Conservation (phyloP, 1,140 invertebrate genomes). For the Zaprionus lachaisei region DNA sequence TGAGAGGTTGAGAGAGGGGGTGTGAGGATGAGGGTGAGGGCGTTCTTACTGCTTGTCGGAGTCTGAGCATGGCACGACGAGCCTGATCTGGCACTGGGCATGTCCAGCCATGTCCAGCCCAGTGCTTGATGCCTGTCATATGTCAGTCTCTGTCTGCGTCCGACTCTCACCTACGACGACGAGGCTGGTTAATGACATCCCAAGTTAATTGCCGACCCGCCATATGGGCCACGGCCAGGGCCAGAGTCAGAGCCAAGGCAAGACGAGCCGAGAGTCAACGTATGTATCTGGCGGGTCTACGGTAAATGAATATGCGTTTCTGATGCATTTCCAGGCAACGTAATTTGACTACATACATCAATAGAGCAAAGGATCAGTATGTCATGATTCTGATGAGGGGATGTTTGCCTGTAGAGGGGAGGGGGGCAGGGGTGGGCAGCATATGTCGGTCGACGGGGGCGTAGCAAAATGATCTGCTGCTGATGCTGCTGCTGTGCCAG, state of each 20-base stretch:
- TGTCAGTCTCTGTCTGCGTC: slow-evolving; percentile 63
- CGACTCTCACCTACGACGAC: slow-evolving; percentile 67
- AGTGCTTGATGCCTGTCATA: slow-evolving; percentile 78
- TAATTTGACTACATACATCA: slow-evolving; percentile 80
- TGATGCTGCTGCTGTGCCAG: slow-evolving; percentile 21
- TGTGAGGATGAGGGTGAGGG: slow-evolving; percentile 56
- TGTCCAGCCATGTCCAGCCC: slow-evolving; percentile 30
- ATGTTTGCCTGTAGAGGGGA: background rate
- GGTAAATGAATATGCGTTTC: slow-evolving; percentile 69
- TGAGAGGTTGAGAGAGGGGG: slow-evolving; percentile 33
- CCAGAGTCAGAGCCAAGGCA: slow-evolving; percentile 1
- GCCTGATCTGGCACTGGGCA: slow-evolving; percentile 47
- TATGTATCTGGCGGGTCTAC: slow-evolving; percentile 32
- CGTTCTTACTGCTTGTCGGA: slow-evolving; percentile 49
- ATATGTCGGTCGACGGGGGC: slow-evolving; percentile 3
- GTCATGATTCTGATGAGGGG: background rate
- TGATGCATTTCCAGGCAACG: slow-evolving; percentile 71
- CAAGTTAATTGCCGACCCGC: slow-evolving; percentile 74
- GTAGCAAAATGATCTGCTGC: slow-evolving; percentile 10
- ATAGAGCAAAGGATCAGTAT: slow-evolving; percentile 3
- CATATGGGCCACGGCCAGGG: slow-evolving; percentile 64
- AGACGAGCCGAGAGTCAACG: slow-evolving; percentile 20
- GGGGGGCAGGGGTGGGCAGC: background rate
- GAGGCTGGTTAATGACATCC: slow-evolving; percentile 77
- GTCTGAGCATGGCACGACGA: slow-evolving; percentile 35